A percentile compares a stretch with the other conserved stretches of the same genome.
Evolutionary conservation across 2,888 invertebrate species (phyloP).

Genomic region (Drosophila maculinotata): DNA sequence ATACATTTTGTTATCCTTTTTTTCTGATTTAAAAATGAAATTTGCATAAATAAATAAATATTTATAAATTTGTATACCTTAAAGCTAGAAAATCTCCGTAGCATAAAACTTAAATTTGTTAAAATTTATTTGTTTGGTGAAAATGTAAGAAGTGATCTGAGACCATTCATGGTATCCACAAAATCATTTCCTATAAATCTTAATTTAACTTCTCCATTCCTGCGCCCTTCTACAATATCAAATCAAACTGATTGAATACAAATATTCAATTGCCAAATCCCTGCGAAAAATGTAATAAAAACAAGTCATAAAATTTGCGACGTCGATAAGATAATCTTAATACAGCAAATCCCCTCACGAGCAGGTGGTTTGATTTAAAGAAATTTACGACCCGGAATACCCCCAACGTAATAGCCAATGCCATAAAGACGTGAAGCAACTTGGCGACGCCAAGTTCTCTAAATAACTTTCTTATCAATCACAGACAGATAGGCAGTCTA

Average conservation of each 20-base stretch:
- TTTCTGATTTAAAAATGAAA: background rate
- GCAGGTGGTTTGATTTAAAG: constrained; percentile 56
- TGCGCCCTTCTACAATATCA: constrained; percentile 15
- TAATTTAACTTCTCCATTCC: background rate
- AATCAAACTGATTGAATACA: constrained; percentile 16
- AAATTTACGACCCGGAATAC: constrained; percentile 62
- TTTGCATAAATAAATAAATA: background rate
- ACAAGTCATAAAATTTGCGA: constrained; percentile 49
- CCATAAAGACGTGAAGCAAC: constrained; percentile 8
- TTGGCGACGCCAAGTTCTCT: constrained; percentile 5
- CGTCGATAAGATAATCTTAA: constrained; percentile 66
- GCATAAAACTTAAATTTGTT: too few relatives aligned
- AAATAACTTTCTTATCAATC: constrained; percentile 44
- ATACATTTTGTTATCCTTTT: constrained; percentile 16
- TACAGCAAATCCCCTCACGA: constrained; percentile 36
- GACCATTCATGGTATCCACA: too few relatives aligned
- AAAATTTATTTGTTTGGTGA: too few relatives aligned
- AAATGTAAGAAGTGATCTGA: too few relatives aligned
- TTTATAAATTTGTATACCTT: constrained; percentile 5
- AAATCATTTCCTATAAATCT: background rate
- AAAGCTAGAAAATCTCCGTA: too few relatives aligned
- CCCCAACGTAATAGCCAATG: constrained; percentile 30
- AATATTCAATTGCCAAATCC: constrained; percentile 43
- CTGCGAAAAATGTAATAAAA: constrained; percentile 50
- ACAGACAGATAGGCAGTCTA: background rate